phyloP scores from a whole-genome alignment of 1,140 invertebrate species.

The Gonioctena quinquepunctata region DNA sequence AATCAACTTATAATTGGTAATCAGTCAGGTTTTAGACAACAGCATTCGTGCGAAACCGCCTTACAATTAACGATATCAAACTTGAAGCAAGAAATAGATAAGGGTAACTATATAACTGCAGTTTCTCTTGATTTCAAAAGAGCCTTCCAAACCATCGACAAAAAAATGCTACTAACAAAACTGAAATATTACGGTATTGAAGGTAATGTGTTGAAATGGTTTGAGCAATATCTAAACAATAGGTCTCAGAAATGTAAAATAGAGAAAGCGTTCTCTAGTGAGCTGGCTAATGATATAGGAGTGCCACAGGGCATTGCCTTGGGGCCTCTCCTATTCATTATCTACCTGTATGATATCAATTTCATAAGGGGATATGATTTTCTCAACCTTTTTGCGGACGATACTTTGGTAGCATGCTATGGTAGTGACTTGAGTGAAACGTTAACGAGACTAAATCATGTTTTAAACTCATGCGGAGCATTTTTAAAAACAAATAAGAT shows the following conservation, averaged over 20 bases:
- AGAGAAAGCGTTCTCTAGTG: neutral
- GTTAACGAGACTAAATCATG: neutral
- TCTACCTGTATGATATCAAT: slow-evolving; percentile 13
- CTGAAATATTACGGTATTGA: neutral
- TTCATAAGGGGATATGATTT: neutral
- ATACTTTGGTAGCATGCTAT: neutral
- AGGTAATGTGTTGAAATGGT: slow-evolving; percentile 1
- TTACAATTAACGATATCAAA: too few species aligned
- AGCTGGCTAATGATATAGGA: neutral
- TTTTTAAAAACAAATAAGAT: slow-evolving; percentile 11
- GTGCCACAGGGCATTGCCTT: neutral
- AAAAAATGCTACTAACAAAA: neutral
- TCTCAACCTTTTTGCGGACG: slow-evolving; percentile 4
- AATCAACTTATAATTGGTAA: too few species aligned
- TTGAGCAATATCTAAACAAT: neutral
- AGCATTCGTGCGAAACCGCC: too few species aligned
- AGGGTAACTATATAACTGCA: too few species aligned
- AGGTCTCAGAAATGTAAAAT: neutral
- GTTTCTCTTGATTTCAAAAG: too few species aligned
- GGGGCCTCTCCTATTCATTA: neutral
- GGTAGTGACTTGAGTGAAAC: slow-evolving; percentile 4
- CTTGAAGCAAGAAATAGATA: too few species aligned
- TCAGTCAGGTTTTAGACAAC: too few species aligned
- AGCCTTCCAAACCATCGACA: neutral
- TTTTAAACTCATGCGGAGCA: neutral